Evolutionary conservation across 2,797 vertebrate genomes (phyloP).

Genomic region (Octomys mimax): DNA sequence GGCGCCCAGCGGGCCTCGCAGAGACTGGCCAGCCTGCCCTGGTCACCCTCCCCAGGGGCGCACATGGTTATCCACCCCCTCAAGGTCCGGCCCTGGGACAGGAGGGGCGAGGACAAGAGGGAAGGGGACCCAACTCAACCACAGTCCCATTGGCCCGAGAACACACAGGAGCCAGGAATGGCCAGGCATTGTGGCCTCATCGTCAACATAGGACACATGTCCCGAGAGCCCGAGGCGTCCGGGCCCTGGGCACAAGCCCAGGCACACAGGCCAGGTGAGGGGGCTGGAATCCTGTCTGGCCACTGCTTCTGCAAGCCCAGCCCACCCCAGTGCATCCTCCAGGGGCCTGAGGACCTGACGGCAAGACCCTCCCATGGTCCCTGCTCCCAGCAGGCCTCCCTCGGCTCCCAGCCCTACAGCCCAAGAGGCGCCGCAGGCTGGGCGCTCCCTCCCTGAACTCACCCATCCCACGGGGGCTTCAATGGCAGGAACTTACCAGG

Average conservation of each 20-base stretch:
- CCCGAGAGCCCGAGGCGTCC: not conserved
- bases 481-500: not conserved
- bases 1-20: not conserved
- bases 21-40: not conserved
- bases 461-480: not conserved
- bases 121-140: not conserved
- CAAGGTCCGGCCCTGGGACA: not conserved
- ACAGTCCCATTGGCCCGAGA: not conserved
- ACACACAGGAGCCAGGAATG: accelerated
- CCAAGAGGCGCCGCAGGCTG: accelerated
- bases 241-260: not conserved
- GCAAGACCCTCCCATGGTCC: accelerated
- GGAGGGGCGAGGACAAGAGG: not conserved
- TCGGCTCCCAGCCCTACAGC: accelerated
- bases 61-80: not conserved
- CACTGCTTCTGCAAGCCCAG: no score
- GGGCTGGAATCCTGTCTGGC: not conserved
- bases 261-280: accelerated
- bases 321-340: not conserved
- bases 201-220: accelerated
- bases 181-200: no score
- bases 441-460: not conserved
- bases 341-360: not conserved
- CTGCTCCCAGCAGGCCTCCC: not conserved
- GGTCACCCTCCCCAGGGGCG: not conserved